Percentiles rank a stretch among this genome's conserved stretches.
These are phyloP conservation scores for Coccyzus lansbergi DNA, from an alignment of 2,797 vertebrate species.

Conservation along the genomic window DNA sequence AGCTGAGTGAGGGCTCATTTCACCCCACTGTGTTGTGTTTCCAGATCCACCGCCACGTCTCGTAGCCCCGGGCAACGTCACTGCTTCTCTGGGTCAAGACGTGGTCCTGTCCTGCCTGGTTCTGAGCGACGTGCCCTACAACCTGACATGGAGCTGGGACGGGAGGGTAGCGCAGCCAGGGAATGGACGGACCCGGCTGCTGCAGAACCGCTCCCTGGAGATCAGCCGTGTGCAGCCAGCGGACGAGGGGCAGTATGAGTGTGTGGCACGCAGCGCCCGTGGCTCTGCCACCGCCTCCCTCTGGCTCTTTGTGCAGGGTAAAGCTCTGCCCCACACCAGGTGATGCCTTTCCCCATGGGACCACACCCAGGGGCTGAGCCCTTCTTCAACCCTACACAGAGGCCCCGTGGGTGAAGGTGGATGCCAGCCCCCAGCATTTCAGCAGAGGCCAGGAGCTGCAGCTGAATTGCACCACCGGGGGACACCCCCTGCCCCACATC, in stretches of 20 bases:
- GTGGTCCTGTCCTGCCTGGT: conserved; percentile 85
- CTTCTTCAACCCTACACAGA: conserved; percentile 74
- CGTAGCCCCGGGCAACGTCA: conserved; percentile 80
- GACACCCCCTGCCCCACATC: conserved; percentile 82
- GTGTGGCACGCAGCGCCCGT: conserved; percentile 78
- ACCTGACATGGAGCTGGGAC: conserved; percentile 86
- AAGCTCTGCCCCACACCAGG: accelerated
- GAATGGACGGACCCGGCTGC: conserved; percentile 71
- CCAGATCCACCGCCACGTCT: conserved; percentile 87
- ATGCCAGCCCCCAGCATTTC: conserved; percentile 79
- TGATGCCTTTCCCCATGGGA: accelerated
- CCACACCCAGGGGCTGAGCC: background rate
- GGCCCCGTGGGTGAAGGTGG: conserved; percentile 84
- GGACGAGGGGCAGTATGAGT: conserved; percentile 86
- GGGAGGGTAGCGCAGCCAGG: conserved; percentile 64
- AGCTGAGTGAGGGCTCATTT: background rate
- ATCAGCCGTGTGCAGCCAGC: conserved; percentile 71
- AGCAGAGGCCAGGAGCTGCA: conserved; percentile 83
- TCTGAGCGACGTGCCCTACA: conserved; percentile 82
- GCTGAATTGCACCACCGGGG: conserved; percentile 85
- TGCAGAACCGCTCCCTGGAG: conserved; percentile 82
- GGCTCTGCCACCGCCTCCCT: conserved; percentile 78
- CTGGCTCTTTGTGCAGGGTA: conserved; percentile 90
- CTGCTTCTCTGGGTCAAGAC: conserved; percentile 77
- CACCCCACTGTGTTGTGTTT: accelerated